These are phyloP conservation scores for Sialis fuliginosa DNA, from an alignment of 2,888 invertebrate genomes.

Conservation along the genomic window DNA sequence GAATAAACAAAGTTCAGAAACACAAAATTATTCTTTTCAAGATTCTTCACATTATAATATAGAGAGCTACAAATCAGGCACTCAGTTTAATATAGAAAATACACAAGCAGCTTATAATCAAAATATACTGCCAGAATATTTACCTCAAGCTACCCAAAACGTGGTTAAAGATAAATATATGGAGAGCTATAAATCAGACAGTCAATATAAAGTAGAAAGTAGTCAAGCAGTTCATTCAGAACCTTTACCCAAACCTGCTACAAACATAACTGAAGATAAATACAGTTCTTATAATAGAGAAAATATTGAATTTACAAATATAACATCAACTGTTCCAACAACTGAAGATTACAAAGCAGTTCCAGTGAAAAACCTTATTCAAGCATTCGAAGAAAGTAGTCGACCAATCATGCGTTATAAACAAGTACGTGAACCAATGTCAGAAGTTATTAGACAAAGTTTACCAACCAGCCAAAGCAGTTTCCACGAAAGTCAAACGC, in stretches of 20 bases:
- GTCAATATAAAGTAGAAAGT: not conserved
- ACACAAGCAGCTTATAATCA: too few species aligned
- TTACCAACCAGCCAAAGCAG: not conserved
- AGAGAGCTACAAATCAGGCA: too few species aligned
- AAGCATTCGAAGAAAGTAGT: slow-evolving; percentile 43
- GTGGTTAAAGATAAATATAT: not conserved
- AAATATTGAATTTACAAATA: too few species aligned
- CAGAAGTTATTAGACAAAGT: not conserved
- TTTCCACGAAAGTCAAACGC: not conserved
- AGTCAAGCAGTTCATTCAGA: not conserved
- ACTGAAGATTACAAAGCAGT: slow-evolving; percentile 23
- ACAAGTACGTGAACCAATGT: slow-evolving; percentile 22
- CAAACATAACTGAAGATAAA: slow-evolving; percentile 7
- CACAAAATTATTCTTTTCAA: not conserved
- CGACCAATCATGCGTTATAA: slow-evolving; percentile 34
- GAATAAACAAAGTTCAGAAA: not conserved
- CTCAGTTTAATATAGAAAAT: too few species aligned
- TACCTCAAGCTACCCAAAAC: too few species aligned
- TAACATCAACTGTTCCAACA: too few species aligned
- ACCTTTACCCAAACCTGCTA: not conserved
- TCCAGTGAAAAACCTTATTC: slow-evolving; percentile 31
- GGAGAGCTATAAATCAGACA: not conserved
- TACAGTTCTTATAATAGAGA: too few species aligned
- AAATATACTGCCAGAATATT: not conserved
- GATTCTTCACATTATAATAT: too few species aligned